These are phyloP conservation scores for Pseudoatta argentina DNA, from an alignment of 1,140 invertebrate species.

Conservation along the genomic window DNA sequence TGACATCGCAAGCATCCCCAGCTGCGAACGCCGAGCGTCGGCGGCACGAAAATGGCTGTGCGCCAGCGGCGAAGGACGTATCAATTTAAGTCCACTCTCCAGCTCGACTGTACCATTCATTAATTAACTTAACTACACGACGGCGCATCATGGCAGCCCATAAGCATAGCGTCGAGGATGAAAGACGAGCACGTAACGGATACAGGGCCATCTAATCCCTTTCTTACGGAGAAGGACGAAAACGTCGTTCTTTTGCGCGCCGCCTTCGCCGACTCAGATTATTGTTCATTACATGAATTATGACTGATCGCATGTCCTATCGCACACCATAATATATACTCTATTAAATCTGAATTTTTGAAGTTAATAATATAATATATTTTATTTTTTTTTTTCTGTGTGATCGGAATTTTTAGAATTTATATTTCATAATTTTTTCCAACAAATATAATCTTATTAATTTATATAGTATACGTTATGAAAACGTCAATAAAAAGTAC, in stretches of 20 bases:
- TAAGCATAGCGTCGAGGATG: slow-evolving; percentile 78
- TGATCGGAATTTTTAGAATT: not conserved
- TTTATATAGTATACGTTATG: not conserved
- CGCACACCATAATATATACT: no score
- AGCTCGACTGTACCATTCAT: slow-evolving; percentile 85
- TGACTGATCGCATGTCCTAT: not conserved
- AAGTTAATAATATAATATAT: not conserved
- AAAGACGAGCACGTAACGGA: slow-evolving; percentile 77
- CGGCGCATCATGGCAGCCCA: slow-evolving; percentile 81
- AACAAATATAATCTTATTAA: not conserved
- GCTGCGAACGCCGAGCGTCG: slow-evolving; percentile 34
- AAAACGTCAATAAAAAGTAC: not conserved
- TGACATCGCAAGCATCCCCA: slow-evolving; percentile 15
- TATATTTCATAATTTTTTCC: not conserved
- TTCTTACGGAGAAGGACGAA: slow-evolving; percentile 44
- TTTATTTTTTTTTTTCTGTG: not conserved
- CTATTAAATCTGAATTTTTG: not conserved
- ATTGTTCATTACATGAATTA: slow-evolving; percentile 18
- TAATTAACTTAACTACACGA: slow-evolving; percentile 86
- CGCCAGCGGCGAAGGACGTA: slow-evolving; percentile 86
- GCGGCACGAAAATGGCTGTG: slow-evolving; percentile 81
- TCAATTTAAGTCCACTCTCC: slow-evolving; percentile 85
- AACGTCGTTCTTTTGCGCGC: slow-evolving; percentile 24
- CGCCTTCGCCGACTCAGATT: slow-evolving; percentile 33
- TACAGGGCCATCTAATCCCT: slow-evolving; percentile 74